Conservation (phyloP, 2,113 vertebrate species). For the Dendrocopos noguchii region DNA sequence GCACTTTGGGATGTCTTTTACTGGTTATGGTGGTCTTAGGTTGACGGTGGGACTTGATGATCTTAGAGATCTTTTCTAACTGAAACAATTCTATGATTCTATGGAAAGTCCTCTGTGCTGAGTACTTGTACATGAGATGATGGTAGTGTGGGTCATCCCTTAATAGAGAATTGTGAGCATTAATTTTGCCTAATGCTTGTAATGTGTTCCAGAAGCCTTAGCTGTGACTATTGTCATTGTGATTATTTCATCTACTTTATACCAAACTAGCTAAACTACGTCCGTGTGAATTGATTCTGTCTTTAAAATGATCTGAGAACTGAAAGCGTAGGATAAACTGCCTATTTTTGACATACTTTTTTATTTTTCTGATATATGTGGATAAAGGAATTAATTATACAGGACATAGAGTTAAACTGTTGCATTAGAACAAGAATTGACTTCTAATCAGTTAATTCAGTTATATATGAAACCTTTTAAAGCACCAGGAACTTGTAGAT, state of each 20-base stretch:
- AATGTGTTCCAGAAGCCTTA: not conserved
- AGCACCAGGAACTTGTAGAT: not conserved
- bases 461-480: not conserved
- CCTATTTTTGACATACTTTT: not conserved
- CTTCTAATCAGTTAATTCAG: not conserved
- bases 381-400: not conserved
- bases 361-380: not conserved
- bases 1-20: no score
- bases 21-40: no score
- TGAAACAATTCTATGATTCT: no score
- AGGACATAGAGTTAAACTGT: not conserved
- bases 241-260: not conserved
- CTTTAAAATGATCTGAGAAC: not conserved
- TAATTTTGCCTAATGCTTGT: not conserved
- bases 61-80: no score
- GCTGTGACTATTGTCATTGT: not conserved
- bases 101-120: not conserved
- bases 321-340: not conserved
- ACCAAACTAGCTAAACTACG: not conserved
- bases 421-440: not conserved
- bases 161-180: not conserved
- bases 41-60: no score
- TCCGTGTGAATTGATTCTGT: not conserved
- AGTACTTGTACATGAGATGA: not conserved
- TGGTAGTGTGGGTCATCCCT: not conserved